phyloP scores from a whole-genome alignment of 2,797 vertebrate species.

The Lophotriccus pileatus region DNA sequence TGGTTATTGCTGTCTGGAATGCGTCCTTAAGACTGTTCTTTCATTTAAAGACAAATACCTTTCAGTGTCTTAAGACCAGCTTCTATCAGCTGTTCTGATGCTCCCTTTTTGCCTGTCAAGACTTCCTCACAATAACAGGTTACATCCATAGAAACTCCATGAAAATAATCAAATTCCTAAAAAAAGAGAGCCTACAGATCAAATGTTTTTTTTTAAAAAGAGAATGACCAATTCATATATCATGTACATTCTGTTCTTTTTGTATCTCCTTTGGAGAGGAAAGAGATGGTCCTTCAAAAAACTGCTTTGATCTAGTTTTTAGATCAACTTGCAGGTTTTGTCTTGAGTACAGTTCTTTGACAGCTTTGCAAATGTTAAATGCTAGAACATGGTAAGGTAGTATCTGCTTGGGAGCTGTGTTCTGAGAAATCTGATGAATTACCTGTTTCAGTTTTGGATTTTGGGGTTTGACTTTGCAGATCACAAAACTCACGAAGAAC shows the following conservation, averaged over 20 bases:
- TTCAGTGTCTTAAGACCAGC: neutral
- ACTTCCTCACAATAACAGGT: neutral
- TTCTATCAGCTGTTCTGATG: neutral
- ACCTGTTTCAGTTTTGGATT: fast-evolving
- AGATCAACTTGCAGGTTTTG: neutral
- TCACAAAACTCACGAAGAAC: slow-evolving; percentile 93
- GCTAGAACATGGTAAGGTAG: neutral
- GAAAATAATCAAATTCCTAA: neutral
- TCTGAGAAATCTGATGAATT: neutral
- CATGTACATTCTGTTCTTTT: neutral
- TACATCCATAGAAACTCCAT: neutral
- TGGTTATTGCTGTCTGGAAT: neutral
- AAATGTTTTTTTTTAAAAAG: neutral
- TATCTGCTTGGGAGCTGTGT: neutral
- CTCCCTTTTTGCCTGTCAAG: neutral
- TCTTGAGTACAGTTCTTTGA: neutral
- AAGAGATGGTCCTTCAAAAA: neutral
- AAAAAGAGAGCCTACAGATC: neutral
- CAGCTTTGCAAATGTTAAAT: neutral
- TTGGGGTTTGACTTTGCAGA: slow-evolving; percentile 69
- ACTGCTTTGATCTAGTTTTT: neutral
- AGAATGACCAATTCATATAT: neutral
- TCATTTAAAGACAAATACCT: neutral
- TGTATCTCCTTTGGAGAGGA: neutral
- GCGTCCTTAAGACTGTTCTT: neutral